Evolutionary conservation across 2,888 invertebrate genomes (phyloP).

Genomic region (Lissocephala sabroskyi): DNA sequence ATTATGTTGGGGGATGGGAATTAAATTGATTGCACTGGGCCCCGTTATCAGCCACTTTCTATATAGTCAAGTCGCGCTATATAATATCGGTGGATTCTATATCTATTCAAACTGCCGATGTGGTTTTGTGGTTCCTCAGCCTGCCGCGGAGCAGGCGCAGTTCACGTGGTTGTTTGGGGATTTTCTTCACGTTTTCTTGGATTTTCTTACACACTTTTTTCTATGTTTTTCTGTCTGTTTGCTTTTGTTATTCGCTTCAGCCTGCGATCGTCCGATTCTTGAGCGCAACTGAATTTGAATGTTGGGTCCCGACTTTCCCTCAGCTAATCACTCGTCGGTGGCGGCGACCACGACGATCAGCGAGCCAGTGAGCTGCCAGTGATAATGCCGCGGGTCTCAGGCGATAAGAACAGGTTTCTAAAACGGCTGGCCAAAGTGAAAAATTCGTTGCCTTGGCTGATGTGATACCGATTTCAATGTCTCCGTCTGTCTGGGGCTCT

Average conservation of each 20-base stretch:
- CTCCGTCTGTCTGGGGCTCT: neutral
- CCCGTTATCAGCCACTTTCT: slow-evolving; percentile 28
- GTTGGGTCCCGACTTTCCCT: slow-evolving; percentile 7
- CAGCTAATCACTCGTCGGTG: neutral
- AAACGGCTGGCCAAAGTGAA: neutral
- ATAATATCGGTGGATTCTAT: neutral
- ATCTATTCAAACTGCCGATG: neutral
- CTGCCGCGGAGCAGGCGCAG: too few species aligned
- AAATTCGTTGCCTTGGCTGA: neutral
- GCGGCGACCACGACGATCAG: neutral
- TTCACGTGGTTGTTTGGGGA: too few species aligned
- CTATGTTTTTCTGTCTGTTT: neutral
- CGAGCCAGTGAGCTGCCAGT: neutral
- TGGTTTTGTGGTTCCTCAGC: too few species aligned
- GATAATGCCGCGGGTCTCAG: slow-evolving; percentile 5
- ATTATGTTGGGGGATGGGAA: too few species aligned
- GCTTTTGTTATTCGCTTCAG: neutral
- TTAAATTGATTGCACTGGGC: slow-evolving; percentile 18
- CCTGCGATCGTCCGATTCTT: neutral
- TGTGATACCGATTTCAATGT: neutral
- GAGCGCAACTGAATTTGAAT: slow-evolving; percentile 12
- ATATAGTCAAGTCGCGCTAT: neutral
- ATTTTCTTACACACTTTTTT: neutral
- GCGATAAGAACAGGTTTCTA: slow-evolving; percentile 11
- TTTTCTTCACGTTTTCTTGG: neutral